Percentiles rank a stretch among this genome's conserved stretches.
phyloP scores from a whole-genome alignment of 2,888 invertebrate species.

The Cynaeus angustus region DNA sequence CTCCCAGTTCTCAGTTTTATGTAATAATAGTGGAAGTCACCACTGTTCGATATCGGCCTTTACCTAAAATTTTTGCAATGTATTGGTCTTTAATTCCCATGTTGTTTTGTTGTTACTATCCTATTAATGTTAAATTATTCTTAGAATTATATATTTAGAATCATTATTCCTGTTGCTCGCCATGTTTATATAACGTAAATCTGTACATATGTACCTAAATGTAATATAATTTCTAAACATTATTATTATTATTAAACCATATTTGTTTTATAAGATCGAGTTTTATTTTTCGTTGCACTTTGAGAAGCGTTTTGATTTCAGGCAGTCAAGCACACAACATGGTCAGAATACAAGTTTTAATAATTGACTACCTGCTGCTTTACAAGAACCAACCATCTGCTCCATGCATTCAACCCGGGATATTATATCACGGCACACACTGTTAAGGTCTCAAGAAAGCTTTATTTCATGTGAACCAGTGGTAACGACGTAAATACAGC shows the following conservation, averaged over 20 bases:
- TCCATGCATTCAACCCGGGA: conserved; percentile 32
- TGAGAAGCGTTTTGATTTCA: conserved; percentile 8
- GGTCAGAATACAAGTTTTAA: conserved; percentile 38
- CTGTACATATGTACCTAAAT: conserved; percentile 70
- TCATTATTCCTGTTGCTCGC: conserved; percentile 63
- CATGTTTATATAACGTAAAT: conserved; percentile 65
- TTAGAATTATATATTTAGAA: conserved; percentile 43
- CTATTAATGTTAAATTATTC: conserved; percentile 49
- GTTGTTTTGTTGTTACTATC: conserved; percentile 39
- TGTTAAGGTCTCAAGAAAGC: conserved; percentile 16
- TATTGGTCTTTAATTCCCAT: conserved; percentile 16
- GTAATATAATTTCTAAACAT: conserved; percentile 68
- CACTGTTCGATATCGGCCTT: conserved; percentile 48
- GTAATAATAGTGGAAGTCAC: conserved; percentile 42
- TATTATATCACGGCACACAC: conserved; percentile 29
- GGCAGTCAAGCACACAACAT: conserved; percentile 32
- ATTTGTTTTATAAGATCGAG: conserved; percentile 65
- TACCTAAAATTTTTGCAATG: conserved; percentile 38
- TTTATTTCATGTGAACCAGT: conserved; percentile 8
- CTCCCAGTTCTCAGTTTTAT: conserved; percentile 36
- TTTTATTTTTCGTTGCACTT: conserved; percentile 17
- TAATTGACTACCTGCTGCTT: conserved; percentile 46
- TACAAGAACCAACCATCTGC: conserved; percentile 45
- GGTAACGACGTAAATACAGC: background rate
- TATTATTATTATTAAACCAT: conserved; percentile 68